Conservation (phyloP, 2,113 vertebrate genomes). For the Cheirogaleus medius region DNA sequence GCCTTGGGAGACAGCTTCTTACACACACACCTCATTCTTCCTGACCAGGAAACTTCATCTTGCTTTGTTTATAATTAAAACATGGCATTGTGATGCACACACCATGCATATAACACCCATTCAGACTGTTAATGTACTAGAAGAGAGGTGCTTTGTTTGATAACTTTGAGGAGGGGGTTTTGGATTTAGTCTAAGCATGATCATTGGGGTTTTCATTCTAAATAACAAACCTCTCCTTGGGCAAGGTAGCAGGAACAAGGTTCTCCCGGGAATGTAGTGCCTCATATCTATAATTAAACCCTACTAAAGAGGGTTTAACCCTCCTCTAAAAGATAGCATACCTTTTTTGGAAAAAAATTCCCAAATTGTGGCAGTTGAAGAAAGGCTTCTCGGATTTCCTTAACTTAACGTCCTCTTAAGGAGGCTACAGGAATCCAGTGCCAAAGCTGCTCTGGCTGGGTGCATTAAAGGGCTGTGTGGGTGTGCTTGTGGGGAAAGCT, state of each 20-base stretch:
- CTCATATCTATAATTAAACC: neutral
- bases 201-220: neutral
- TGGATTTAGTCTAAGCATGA: neutral
- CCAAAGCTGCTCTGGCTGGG: conserved; percentile 36
- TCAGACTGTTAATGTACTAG: neutral
- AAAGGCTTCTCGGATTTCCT: neutral
- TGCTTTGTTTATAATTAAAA: conserved; percentile 42
- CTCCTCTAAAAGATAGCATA: neutral
- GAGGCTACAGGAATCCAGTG: neutral
- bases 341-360: neutral
- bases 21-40: conserved; percentile 25
- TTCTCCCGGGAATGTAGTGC: neutral
- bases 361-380: neutral
- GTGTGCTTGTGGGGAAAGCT: conserved; percentile 19
- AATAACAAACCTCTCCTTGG: neutral
- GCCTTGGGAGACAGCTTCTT: neutral
- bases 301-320: neutral
- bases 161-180: conserved; percentile 33
- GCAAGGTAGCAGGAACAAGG: neutral
- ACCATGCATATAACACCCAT: neutral
- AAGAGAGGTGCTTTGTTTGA: conserved; percentile 25
- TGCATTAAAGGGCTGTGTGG: neutral
- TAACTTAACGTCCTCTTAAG: neutral
- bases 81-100: neutral
- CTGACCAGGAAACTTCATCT: conserved; percentile 18